A percentile compares a stretch with the other conserved stretches of the same genome.
These are phyloP conservation scores for Lymantria monacha DNA, from an alignment of 2,888 invertebrate species.

Conservation along the genomic window DNA sequence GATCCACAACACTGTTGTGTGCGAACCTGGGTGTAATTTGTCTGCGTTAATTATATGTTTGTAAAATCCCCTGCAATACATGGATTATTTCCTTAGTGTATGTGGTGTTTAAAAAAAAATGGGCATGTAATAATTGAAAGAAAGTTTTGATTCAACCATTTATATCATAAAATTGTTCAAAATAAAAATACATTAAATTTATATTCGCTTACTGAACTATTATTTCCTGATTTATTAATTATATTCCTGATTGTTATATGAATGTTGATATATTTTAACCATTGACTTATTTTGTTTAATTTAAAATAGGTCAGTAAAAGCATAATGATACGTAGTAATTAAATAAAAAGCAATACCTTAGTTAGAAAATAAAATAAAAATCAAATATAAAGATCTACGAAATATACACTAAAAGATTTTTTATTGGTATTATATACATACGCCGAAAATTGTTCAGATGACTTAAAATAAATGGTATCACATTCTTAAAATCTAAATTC, in stretches of 20 bases:
- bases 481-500: conserved; percentile 72
- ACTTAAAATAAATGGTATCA: conserved; percentile 79
- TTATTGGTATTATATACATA: conserved; percentile 58
- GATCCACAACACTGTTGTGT: too few species aligned
- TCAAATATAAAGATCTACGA: conserved; percentile 58
- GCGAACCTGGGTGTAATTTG: too few species aligned
- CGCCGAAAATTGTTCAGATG: conserved; percentile 60
- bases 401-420: conserved; percentile 57
- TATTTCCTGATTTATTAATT: conserved; percentile 67
- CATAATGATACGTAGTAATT: conserved; percentile 44
- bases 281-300: conserved; percentile 16
- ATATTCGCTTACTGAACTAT: conserved; percentile 66
- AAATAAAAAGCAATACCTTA: conserved; percentile 47
- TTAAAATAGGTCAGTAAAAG: conserved; percentile 45
- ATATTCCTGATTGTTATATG: conserved; percentile 24
- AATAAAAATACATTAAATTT: conserved; percentile 61
- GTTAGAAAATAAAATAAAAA: conserved; percentile 55
- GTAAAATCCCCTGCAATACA: too few species aligned
- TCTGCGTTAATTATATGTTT: too few species aligned
- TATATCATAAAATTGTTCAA: conserved; percentile 60
- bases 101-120: too few species aligned
- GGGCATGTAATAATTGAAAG: conserved; percentile 27
- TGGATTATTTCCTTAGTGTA: too few species aligned
- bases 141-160: conserved; percentile 61
- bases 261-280: conserved; percentile 20